These are phyloP conservation scores for Drosophila diplacantha DNA, from an alignment of 2,888 invertebrate species.

Conservation along the genomic window DNA sequence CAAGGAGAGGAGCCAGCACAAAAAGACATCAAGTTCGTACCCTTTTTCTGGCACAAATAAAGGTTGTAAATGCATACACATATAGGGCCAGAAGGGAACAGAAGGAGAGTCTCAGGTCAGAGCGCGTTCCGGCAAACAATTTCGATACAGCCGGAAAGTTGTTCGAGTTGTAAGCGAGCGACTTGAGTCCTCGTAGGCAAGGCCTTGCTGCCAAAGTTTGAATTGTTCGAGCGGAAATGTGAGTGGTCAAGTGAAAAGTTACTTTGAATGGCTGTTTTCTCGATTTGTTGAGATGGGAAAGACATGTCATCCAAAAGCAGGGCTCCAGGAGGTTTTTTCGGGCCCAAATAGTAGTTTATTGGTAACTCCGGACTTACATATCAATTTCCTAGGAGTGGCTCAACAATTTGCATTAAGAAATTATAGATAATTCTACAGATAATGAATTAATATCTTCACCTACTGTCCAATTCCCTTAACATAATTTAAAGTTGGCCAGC, in stretches of 20 bases:
- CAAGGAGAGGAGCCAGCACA: constrained; percentile 21
- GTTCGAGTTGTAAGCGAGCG: neutral
- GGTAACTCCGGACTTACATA: neutral
- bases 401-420: neutral
- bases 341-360: neutral
- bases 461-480: neutral
- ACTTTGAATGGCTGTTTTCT: neutral
- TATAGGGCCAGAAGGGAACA: constrained; percentile 17
- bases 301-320: neutral
- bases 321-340: neutral
- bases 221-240: constrained; percentile 7
- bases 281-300: neutral
- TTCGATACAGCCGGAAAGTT: constrained; percentile 28
- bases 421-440: neutral
- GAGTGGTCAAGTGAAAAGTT: constrained; percentile 5
- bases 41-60: constrained; percentile 56
- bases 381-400: too few relatives aligned
- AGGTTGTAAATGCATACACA: constrained; percentile 44
- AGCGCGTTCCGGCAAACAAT: constrained; percentile 45
- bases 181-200: neutral
- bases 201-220: constrained; percentile 11
- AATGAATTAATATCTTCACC: neutral
- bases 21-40: constrained; percentile 54
- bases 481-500: neutral
- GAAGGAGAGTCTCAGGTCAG: constrained; percentile 10